Conservation (phyloP, 2,888 invertebrate species). For the Oligia latruncula region DNA sequence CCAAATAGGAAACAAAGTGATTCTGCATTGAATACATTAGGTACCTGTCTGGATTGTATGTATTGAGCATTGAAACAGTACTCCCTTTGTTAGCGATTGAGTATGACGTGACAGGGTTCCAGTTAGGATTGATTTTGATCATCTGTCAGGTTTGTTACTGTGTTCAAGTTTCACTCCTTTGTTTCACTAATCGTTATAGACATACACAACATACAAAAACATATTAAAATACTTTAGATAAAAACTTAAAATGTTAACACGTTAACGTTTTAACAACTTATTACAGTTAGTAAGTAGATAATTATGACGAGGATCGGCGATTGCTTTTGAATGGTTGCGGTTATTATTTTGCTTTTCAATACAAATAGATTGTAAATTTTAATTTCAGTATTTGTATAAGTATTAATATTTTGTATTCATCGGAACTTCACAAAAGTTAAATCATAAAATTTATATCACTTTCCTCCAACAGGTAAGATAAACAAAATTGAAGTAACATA, state of each 20-base stretch:
- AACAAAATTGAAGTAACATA: neutral
- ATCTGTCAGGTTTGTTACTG: slow-evolving; percentile 4
- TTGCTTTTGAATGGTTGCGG: neutral
- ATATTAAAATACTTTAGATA: neutral
- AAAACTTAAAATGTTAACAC: too few species aligned
- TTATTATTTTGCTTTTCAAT: neutral
- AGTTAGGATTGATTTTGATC: neutral
- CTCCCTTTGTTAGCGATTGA: slow-evolving; percentile 11
- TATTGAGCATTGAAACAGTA: neutral
- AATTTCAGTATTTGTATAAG: neutral
- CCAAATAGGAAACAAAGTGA: slow-evolving; percentile 24
- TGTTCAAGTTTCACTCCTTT: neutral
- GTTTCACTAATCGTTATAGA: neutral
- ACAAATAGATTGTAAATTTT: neutral
- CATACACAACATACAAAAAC: too few species aligned
- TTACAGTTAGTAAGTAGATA: neutral
- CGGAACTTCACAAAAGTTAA: neutral
- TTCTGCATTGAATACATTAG: neutral
- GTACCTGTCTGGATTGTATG: neutral
- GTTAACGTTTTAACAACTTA: neutral
- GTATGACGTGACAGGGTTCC: neutral
- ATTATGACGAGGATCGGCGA: neutral
- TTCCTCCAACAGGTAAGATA: neutral
- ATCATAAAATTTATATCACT: neutral
- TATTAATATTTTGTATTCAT: neutral